These are phyloP conservation scores for Argentina silus DNA, from an alignment of 2,797 vertebrate genomes.

Conservation along the genomic window DNA sequence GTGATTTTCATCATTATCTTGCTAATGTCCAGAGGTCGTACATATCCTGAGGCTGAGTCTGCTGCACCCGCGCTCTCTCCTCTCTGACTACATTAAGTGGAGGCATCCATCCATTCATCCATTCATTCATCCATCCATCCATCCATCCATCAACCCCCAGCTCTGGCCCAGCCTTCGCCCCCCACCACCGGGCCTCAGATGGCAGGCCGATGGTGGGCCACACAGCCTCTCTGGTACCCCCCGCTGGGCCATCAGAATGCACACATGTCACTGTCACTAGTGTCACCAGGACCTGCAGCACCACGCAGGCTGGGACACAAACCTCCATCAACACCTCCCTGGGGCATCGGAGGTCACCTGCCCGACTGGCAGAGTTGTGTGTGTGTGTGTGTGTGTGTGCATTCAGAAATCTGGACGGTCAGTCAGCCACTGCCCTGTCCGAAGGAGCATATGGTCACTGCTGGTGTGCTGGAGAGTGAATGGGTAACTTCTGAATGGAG, in stretches of 20 bases:
- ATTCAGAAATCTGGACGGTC: not conserved
- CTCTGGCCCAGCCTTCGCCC: conserved; percentile 27
- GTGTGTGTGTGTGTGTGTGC: too few species aligned
- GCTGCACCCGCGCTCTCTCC: not conserved
- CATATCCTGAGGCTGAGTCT: conserved; percentile 17
- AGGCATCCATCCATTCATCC: too few species aligned
- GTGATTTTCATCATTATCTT: conserved; percentile 57
- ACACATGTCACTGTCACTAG: conserved; percentile 66
- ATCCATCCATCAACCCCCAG: conserved; percentile 30
- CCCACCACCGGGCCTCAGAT: conserved; percentile 50
- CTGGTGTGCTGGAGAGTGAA: not conserved
- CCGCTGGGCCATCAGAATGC: conserved; percentile 52
- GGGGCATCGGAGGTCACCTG: conserved; percentile 42
- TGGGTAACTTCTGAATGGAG: conserved; percentile 60
- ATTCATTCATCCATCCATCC: too few species aligned
- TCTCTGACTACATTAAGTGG: too few species aligned
- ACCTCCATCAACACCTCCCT: conserved; percentile 62
- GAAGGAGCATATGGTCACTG: not conserved
- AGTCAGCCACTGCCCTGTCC: not conserved
- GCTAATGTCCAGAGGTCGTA: conserved; percentile 34
- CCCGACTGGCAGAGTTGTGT: conserved; percentile 30
- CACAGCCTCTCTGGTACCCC: conserved; percentile 21
- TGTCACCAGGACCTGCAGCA: conserved; percentile 55
- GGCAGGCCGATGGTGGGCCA: conserved; percentile 34
- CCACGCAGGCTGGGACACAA: not conserved